Evolutionary conservation across 2,113 vertebrate species (phyloP).

Genomic region (Gymnarchus niloticus): DNA sequence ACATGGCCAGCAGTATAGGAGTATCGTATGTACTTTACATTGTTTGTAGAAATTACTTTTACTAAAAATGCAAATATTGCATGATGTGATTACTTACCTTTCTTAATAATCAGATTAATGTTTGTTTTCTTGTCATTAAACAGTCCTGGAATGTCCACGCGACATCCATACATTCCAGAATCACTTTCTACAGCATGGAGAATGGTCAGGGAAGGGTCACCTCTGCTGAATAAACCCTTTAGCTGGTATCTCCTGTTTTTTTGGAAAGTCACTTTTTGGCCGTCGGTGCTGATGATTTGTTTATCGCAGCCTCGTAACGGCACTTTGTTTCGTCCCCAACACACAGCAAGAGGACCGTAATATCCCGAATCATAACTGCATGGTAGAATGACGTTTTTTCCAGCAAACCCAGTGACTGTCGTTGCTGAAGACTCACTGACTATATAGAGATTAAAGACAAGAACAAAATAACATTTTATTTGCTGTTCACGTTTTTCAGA

Average conservation of each 20-base stretch:
- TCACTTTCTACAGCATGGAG: conserved; percentile 41
- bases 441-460: conserved; percentile 3
- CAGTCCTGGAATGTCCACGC: conserved; percentile 57
- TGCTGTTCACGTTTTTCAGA: neutral
- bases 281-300: conserved; percentile 46
- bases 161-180: conserved; percentile 55
- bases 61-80: neutral
- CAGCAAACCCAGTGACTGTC: conserved; percentile 37
- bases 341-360: conserved; percentile 42
- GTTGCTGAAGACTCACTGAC: conserved; percentile 30
- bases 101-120: conserved; percentile 46
- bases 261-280: conserved; percentile 35
- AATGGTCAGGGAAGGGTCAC: conserved; percentile 58
- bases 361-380: conserved; percentile 47
- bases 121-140: conserved; percentile 59
- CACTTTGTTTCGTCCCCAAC: conserved; percentile 53
- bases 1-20: neutral
- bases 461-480: neutral
- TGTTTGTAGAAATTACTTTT: neutral
- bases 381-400: conserved; percentile 41
- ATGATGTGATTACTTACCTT: conserved; percentile 43
- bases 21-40: too few relatives aligned
- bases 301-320: conserved; percentile 46
- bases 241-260: conserved; percentile 48
- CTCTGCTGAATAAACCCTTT: conserved; percentile 30